Percentiles rank a stretch among this genome's conserved stretches.
Evolutionary conservation across 2,113 vertebrate species (phyloP).

Genomic region (Scortum barcoo): DNA sequence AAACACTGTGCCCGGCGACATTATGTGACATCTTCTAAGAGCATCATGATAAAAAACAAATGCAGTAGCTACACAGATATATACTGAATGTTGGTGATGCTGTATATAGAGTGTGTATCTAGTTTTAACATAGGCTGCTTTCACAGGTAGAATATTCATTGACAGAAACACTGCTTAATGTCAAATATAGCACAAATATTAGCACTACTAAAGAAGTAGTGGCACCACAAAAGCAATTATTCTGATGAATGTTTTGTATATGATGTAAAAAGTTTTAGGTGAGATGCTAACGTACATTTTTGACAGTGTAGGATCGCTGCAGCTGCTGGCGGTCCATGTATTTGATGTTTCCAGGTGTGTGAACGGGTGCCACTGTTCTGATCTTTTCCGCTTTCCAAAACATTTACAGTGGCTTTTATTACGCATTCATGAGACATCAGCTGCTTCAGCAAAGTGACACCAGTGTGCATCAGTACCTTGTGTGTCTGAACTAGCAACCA

Average conservation of each 20-base stretch:
- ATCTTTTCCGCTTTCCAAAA: neutral
- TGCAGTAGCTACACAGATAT: constrained; percentile 50
- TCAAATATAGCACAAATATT: constrained; percentile 73
- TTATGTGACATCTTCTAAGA: constrained; percentile 53
- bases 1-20: constrained; percentile 23
- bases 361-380: constrained; percentile 18
- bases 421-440: constrained; percentile 23
- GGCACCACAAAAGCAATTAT: constrained; percentile 80
- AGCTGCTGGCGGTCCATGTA: constrained; percentile 22
- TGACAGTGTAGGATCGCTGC: constrained; percentile 37
- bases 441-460: constrained; percentile 23
- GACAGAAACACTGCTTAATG: constrained; percentile 57
- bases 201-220: constrained; percentile 78
- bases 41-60: constrained; percentile 40
- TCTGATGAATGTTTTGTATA: constrained; percentile 82
- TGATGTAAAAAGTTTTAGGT: constrained; percentile 85
- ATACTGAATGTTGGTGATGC: constrained; percentile 59
- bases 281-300: constrained; percentile 61
- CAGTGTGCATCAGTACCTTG: constrained; percentile 12
- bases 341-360: constrained; percentile 32
- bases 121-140: constrained; percentile 75
- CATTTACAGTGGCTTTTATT: constrained; percentile 1
- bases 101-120: constrained; percentile 74
- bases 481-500: constrained; percentile 62
- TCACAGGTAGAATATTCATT: constrained; percentile 59